These are phyloP conservation scores for Psittacula derbiana DNA, from an alignment of 2,797 vertebrate species.

Conservation along the genomic window DNA sequence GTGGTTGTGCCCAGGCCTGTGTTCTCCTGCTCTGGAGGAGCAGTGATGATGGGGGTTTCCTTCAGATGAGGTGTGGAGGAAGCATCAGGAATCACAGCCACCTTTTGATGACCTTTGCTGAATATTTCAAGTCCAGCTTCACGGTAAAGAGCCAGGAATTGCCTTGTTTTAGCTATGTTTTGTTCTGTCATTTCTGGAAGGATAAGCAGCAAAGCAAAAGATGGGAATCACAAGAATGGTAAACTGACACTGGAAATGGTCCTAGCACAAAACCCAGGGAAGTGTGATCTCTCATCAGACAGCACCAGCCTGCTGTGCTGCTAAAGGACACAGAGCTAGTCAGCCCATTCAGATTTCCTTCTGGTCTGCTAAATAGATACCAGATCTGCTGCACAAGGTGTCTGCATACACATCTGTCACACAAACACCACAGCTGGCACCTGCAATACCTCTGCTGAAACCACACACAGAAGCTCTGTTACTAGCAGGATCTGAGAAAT, in stretches of 20 bases:
- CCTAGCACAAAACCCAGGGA: background rate
- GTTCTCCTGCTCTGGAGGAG: background rate
- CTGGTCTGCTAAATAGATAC: background rate
- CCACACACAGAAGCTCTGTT: accelerated
- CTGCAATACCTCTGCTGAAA: background rate
- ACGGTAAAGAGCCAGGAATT: background rate
- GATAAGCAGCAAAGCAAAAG: background rate
- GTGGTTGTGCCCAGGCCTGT: background rate
- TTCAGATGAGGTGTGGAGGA: background rate
- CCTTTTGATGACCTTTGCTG: background rate
- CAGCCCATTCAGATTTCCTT: background rate
- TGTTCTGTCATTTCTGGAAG: background rate
- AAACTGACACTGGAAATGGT: background rate
- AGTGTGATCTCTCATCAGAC: background rate
- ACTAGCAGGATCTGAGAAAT: background rate
- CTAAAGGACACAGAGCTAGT: background rate
- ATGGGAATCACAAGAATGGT: background rate
- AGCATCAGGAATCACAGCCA: background rate
- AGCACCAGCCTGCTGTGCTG: background rate
- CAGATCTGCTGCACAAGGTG: background rate
- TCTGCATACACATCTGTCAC: background rate
- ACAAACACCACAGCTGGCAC: background rate
- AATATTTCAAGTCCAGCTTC: background rate
- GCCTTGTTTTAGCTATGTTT: background rate
- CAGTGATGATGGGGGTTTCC: background rate